Base-by-base conservation (phyloP, 2,888 invertebrate species). In the Epicampocera succincta region DNA sequence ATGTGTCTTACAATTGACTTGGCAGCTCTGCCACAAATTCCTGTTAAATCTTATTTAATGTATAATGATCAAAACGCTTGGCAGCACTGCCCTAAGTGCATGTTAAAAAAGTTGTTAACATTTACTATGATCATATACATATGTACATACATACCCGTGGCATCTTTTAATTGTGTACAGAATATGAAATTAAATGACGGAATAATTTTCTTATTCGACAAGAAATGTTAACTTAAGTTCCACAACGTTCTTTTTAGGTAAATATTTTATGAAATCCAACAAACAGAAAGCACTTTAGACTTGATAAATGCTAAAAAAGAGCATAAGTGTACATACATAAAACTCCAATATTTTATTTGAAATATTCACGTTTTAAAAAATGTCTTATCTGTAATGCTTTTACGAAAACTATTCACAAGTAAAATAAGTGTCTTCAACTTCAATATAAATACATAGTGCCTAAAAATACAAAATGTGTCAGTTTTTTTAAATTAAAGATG, bases 71-170 rank as follows among this genome's bases (percentile, higher is more conserved):
- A 25, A 25, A 25, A 25, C 3, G 25, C 25, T 3, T 25, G 25
- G 5, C 25, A 25, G 25, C 25, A 25, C 25, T 25, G 25, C 5
- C 5, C 2, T 25, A 25, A 25, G 5, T 25, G 25, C 25, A 25
- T 25, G 25, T 25, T 25, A 25, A 25, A 25, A 25, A 25, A 5
- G 25, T 33, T 33, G 33, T 68, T 11, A 50, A n/a, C 52, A 73
- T 54, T 56, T 40, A 66, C 33, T 74, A 73, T 72, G 80, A 82
- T 82, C 81, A 85, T 85, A 33, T 33, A 33, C 3, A 29, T 29
- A 29, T 6, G 6, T 29, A 29, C 29, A 33, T 33, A 33, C 33
- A 75, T 86, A 86, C 86, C 85, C 85, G 85, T 79, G 85, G 85
- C 86, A 86, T 86, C 73, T 81, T 86, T 65, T 13, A 8, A 40